Conservation (phyloP, 2,113 vertebrate genomes). For the Ursus arctos region DNA sequence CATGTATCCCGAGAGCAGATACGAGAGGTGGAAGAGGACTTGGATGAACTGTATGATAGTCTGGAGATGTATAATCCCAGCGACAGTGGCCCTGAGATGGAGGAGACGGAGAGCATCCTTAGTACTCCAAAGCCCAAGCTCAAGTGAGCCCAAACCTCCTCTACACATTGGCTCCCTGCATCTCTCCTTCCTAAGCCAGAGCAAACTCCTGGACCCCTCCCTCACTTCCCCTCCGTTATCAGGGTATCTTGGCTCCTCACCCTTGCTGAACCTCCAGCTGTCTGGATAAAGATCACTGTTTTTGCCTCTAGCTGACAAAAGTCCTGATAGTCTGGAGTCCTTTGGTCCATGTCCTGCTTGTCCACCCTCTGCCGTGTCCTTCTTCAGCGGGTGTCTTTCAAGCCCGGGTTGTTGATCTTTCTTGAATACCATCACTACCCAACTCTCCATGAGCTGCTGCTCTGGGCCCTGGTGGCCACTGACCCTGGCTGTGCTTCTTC, state of each 20-base stretch:
- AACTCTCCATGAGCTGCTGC: background rate
- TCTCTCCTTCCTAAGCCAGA: background rate
- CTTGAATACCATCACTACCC: background rate
- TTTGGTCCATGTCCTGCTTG: background rate
- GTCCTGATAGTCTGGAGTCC: background rate
- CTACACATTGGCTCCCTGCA: accelerated
- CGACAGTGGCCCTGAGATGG: conserved; percentile 96
- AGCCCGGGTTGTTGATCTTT: background rate
- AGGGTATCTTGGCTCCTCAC: background rate
- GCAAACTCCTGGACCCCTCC: background rate
- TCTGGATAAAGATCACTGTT: background rate
- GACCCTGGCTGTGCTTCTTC: conserved; percentile 49
- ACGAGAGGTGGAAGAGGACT: conserved; percentile 95
- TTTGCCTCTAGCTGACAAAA: background rate
- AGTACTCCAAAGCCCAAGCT: conserved; percentile 97
- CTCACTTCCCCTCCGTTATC: background rate
- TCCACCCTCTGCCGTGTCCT: background rate
- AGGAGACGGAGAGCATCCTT: conserved; percentile 96
- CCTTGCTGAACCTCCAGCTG: background rate
- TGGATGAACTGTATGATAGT: conserved; percentile 96
- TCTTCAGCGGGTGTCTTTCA: background rate
- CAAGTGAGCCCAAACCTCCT: conserved; percentile 82
- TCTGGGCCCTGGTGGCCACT: background rate
- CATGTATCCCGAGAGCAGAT: conserved; percentile 96
- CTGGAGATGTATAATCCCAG: conserved; percentile 98